Evolutionary conservation across 2,797 vertebrate species (phyloP).

Genomic region (Ctenochaetus hawaiiensis): DNA sequence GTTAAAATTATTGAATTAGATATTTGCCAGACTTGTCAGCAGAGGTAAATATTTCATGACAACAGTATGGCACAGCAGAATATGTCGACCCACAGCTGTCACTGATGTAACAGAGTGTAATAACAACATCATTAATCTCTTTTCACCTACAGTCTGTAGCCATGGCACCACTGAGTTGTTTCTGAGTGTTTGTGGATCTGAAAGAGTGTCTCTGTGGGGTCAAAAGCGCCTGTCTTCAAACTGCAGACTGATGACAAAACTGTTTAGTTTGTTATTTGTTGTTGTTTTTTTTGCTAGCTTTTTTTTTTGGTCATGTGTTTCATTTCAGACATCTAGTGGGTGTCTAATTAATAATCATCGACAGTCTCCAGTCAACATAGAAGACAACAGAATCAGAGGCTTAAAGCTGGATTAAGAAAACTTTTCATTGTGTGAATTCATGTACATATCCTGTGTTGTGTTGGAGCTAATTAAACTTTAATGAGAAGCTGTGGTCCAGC

Average conservation of each 20-base stretch:
- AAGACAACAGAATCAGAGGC: conserved; percentile 8
- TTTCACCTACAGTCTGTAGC: conserved; percentile 12
- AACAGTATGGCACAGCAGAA: conserved; percentile 14
- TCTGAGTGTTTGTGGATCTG: not conserved
- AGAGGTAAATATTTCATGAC: conserved; percentile 46
- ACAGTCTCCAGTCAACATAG: not conserved
- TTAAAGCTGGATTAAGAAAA: conserved; percentile 35
- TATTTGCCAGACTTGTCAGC: conserved; percentile 10
- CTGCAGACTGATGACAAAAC: not conserved
- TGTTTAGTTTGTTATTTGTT: not conserved
- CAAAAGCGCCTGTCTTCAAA: not conserved
- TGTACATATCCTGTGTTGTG: conserved; percentile 35
- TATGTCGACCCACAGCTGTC: conserved; percentile 34
- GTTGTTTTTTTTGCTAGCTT: too few species aligned
- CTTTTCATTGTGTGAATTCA: conserved; percentile 35
- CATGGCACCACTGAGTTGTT: not conserved
- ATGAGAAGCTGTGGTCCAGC: conserved; percentile 48
- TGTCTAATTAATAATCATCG: not conserved
- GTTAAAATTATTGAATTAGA: not conserved
- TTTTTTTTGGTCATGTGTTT: not conserved
- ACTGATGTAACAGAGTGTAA: conserved; percentile 53
- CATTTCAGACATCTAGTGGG: not conserved
- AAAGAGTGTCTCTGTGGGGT: not conserved
- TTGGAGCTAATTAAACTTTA: conserved; percentile 53
- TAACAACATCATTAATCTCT: conserved; percentile 28